Conservation (phyloP, 2,113 vertebrate species). For the Mixornis gularis region DNA sequence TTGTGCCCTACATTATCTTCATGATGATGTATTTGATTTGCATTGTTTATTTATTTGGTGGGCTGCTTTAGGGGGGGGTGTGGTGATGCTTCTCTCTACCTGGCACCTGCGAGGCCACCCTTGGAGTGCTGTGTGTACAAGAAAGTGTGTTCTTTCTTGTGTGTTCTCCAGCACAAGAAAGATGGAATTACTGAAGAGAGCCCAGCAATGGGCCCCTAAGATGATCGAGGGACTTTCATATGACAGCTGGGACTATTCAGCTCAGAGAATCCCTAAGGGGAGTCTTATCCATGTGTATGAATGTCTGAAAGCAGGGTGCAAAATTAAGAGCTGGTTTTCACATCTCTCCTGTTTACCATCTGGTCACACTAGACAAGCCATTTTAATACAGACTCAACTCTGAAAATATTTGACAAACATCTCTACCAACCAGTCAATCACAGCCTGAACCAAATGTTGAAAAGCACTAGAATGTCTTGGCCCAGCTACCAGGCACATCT, state of each 20-base stretch:
- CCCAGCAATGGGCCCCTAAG: not conserved
- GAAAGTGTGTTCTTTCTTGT: not conserved
- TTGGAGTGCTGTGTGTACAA: not conserved
- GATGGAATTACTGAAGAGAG: not conserved
- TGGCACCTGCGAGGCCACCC: accelerated
- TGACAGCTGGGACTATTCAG: not conserved
- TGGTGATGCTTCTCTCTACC: not conserved
- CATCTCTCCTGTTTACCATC: not conserved
- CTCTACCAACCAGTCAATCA: not conserved
- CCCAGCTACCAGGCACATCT: not conserved
- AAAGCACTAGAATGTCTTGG: not conserved
- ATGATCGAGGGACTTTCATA: not conserved
- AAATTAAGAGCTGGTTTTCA: not conserved
- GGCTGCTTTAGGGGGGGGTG: not conserved
- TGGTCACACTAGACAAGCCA: not conserved
- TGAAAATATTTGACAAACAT: not conserved
- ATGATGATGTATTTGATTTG: not conserved
- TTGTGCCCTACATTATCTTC: not conserved
- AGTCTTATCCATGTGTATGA: not conserved
- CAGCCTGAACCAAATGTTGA: not conserved
- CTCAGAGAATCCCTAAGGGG: not conserved
- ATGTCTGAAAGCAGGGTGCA: not conserved
- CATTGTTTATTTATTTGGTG: not conserved
- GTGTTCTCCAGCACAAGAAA: not conserved
- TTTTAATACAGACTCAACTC: not conserved